Percentiles rank a stretch among this genome's conserved stretches.
Evolutionary conservation across 2,113 vertebrate species (phyloP).

Genomic region (Oncorhynchus mykiss): DNA sequence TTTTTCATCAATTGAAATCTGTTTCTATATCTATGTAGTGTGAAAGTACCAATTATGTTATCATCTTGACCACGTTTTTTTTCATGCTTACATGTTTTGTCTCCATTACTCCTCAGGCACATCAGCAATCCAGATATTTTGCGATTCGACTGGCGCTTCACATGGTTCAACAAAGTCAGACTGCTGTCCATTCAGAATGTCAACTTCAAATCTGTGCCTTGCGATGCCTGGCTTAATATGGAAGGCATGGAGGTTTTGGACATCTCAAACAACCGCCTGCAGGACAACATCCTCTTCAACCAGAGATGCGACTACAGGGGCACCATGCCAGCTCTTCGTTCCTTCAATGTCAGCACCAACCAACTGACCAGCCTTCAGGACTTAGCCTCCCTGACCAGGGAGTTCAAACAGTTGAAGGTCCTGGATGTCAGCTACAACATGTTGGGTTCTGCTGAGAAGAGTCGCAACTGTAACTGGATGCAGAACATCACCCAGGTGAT

Average conservation of each 20-base stretch:
- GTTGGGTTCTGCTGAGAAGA: slow-evolving; percentile 52
- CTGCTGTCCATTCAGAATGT: slow-evolving; percentile 72
- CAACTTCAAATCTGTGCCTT: slow-evolving; percentile 82
- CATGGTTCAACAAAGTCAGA: slow-evolving; percentile 76
- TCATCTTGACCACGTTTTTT: neutral
- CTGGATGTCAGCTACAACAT: slow-evolving; percentile 77
- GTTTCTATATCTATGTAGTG: neutral
- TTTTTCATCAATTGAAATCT: neutral
- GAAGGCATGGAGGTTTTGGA: slow-evolving; percentile 60
- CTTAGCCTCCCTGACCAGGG: slow-evolving; percentile 61
- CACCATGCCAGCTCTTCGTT: slow-evolving; percentile 63
- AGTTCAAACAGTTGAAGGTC: slow-evolving; percentile 65
- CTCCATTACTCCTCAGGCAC: slow-evolving; percentile 63
- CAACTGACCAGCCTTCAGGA: slow-evolving; percentile 64
- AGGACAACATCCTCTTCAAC: slow-evolving; percentile 69
- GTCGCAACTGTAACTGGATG: slow-evolving; percentile 68
- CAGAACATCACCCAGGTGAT: slow-evolving; percentile 68
- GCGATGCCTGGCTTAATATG: slow-evolving; percentile 79
- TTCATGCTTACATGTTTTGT: neutral
- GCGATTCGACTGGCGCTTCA: slow-evolving; percentile 84
- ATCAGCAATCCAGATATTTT: slow-evolving; percentile 85
- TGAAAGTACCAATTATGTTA: neutral
- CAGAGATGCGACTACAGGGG: slow-evolving; percentile 65
- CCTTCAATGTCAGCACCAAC: slow-evolving; percentile 70
- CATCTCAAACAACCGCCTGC: slow-evolving; percentile 73